Evolutionary conservation across 2,888 invertebrate genomes (phyloP).

Genomic region (Dryomyza anilis): DNA sequence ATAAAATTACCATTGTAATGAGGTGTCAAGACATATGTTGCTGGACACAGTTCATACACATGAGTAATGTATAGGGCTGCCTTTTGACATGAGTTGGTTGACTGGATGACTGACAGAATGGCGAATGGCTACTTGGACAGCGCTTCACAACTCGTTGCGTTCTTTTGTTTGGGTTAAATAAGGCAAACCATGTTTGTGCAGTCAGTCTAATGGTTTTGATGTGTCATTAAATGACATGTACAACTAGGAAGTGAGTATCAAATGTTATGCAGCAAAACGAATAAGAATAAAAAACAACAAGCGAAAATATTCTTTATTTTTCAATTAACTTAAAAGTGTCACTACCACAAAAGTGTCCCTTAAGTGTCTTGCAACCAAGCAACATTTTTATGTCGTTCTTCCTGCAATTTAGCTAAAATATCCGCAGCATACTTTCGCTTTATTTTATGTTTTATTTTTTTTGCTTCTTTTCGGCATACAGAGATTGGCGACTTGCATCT

Average conservation of each 20-base stretch:
- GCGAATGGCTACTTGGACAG: too few species aligned
- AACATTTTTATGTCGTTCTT: background rate
- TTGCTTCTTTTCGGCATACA: background rate
- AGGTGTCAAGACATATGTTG: slow-evolving; percentile 7
- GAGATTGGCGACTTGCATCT: background rate
- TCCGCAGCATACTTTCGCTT: background rate
- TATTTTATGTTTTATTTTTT: too few species aligned
- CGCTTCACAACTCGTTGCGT: too few species aligned
- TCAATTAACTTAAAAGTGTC: background rate
- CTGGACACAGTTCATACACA: too few species aligned
- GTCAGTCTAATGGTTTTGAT: slow-evolving; percentile 5
- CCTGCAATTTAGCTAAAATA: background rate
- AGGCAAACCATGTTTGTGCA: slow-evolving; percentile 11
- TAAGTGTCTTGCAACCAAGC: background rate
- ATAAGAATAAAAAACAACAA: too few species aligned
- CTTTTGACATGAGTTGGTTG: too few species aligned
- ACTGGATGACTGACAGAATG: too few species aligned
- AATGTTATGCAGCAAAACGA: background rate
- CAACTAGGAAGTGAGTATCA: slow-evolving; percentile 4
- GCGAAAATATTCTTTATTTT: background rate
- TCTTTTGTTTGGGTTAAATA: slow-evolving; percentile 10
- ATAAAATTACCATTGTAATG: slow-evolving; percentile 6
- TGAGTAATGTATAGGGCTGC: too few species aligned
- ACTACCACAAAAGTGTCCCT: background rate
- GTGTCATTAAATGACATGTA: background rate